phyloP scores from a whole-genome alignment of 2,113 vertebrate genomes.

The Haplotaxodon microlepis region DNA sequence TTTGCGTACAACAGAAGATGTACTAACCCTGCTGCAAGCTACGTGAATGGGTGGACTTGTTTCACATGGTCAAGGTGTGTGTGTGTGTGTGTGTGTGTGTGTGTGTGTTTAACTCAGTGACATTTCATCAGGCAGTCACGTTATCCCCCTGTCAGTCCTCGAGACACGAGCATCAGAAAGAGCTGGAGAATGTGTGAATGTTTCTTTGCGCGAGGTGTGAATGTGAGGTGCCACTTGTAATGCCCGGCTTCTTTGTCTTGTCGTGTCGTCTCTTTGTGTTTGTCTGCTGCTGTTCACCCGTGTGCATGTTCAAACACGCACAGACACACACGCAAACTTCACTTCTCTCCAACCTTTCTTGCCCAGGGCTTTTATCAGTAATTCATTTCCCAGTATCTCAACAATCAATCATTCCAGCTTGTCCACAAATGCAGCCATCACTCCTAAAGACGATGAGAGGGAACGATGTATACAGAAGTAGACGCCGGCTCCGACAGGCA shows the following conservation, averaged over 20 bases:
- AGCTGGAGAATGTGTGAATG: background rate
- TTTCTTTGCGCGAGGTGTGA: conserved; percentile 14
- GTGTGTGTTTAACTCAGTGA: background rate
- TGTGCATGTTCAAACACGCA: background rate
- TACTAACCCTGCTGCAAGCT: background rate
- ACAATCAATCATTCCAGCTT: conserved; percentile 56
- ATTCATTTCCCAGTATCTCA: conserved; percentile 64
- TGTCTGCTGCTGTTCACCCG: background rate
- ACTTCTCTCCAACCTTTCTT: conserved; percentile 26
- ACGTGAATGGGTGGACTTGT: background rate
- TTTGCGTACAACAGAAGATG: background rate
- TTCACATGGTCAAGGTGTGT: background rate
- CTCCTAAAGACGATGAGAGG: conserved; percentile 32
- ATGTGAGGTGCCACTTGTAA: conserved; percentile 6
- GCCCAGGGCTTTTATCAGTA: conserved; percentile 61
- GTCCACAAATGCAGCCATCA: conserved; percentile 48
- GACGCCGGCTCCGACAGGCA: conserved; percentile 6
- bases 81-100: background rate
- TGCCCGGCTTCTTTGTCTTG: conserved; percentile 16
- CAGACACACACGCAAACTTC: background rate
- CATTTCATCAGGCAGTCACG: conserved; percentile 30
- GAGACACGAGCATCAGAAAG: background rate
- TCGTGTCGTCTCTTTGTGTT: conserved; percentile 6
- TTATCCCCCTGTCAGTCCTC: conserved; percentile 18
- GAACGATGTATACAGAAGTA: conserved; percentile 29